These are phyloP conservation scores for Beroe ovata DNA, from an alignment of 37 sponge, comb jelly and placozoan genomes.

Conservation along the genomic window DNA sequence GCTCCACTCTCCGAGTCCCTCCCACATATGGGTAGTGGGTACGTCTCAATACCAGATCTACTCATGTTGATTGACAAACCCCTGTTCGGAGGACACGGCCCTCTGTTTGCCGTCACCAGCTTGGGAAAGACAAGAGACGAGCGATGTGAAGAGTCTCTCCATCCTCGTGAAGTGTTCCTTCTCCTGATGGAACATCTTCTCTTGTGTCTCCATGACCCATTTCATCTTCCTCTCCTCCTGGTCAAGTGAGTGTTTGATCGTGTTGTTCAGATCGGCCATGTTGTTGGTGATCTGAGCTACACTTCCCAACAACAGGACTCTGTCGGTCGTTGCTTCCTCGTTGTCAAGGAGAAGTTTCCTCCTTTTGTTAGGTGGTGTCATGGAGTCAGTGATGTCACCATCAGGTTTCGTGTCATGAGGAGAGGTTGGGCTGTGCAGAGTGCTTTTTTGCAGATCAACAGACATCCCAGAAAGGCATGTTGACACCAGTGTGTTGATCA, in stretches of 20 bases:
- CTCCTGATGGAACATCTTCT: conserved; percentile 35
- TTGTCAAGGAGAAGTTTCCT: neutral
- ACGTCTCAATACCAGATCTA: too few relatives aligned
- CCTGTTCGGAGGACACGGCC: too few relatives aligned
- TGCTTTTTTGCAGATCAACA: neutral
- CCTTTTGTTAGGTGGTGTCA: neutral
- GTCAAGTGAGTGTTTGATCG: neutral
- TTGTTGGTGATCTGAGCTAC: conserved; percentile 34
- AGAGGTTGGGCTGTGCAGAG: neutral
- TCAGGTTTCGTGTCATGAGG: neutral
- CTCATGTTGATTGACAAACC: too few relatives aligned
- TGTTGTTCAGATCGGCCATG: conserved; percentile 7
- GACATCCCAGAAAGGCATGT: neutral
- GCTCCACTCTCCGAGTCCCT: too few relatives aligned
- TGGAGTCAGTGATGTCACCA: neutral
- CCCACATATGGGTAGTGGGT: too few relatives aligned
- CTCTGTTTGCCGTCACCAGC: too few relatives aligned
- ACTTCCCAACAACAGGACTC: neutral
- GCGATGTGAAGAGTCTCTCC: conserved; percentile 13
- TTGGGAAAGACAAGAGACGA: neutral
- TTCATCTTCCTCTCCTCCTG: conserved; percentile 54
- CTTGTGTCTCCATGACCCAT: conserved; percentile 56
- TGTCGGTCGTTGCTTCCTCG: neutral
- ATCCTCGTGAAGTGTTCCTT: conserved; percentile 40
- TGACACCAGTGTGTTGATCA: conserved; percentile 19